Percentiles rank a stretch among this genome's conserved stretches.
phyloP scores from a whole-genome alignment of 37 sponge, comb jelly and placozoan species.

The Ianthella basta region DNA sequence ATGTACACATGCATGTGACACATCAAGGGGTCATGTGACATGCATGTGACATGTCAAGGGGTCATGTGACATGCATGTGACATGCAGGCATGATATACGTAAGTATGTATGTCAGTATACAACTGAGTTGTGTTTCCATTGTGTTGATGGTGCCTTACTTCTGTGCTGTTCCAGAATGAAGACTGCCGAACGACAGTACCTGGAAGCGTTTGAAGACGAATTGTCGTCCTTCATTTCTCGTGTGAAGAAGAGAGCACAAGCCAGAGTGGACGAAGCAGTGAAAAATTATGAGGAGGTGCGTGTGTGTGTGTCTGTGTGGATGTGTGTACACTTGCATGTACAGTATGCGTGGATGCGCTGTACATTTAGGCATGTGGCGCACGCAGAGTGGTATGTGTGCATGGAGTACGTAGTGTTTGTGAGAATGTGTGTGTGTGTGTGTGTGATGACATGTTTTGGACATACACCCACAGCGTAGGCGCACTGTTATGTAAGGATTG shows the following conservation, averaged over 20 bases:
- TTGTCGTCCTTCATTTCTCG: constrained; percentile 77
- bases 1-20: no score
- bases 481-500: no score
- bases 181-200: constrained; percentile 89
- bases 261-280: constrained; percentile 76
- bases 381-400: no score
- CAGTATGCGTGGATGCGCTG: neutral
- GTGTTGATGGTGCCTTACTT: no score
- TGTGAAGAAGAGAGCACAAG: constrained; percentile 83
- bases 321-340: neutral
- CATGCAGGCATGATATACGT: neutral
- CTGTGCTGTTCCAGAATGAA: constrained; percentile 67
- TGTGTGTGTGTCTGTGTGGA: neutral
- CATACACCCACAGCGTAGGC: neutral
- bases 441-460: no score
- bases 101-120: neutral
- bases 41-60: no score
- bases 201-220: constrained; percentile 94
- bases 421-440: neutral
- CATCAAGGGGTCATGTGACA: no score
- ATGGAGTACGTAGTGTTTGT: no score
- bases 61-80: no score
- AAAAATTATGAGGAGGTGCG: constrained; percentile 74
- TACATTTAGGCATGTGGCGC: neutral
- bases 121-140: no score